Percentiles rank a stretch among this genome's conserved stretches.
Evolutionary conservation across 2,888 invertebrate species (phyloP).

Genomic region (Alsophila aescularia): DNA sequence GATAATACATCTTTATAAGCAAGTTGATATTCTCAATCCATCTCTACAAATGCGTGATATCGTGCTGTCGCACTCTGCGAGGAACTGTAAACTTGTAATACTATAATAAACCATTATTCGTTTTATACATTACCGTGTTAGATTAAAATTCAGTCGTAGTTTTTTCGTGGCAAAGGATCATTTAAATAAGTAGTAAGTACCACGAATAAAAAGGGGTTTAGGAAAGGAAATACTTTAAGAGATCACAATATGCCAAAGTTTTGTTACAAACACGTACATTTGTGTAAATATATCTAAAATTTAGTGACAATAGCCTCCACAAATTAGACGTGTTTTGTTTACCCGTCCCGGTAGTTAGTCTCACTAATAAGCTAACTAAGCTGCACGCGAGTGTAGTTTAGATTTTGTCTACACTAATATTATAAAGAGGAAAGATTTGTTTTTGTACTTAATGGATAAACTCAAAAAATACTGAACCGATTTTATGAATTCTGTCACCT

Average conservation of each 20-base stretch:
- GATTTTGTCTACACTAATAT: no score
- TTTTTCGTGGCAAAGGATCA: background rate
- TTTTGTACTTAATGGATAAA: no score
- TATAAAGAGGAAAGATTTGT: no score
- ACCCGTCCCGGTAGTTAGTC: background rate
- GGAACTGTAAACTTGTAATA: constrained; percentile 14
- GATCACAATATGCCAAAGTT: constrained; percentile 16
- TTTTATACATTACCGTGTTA: constrained; percentile 1
- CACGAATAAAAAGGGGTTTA: background rate
- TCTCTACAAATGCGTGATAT: no score
- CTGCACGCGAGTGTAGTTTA: no score
- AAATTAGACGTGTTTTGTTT: background rate
- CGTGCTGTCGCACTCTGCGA: no score
- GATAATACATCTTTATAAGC: background rate
- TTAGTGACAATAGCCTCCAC: constrained; percentile 10
- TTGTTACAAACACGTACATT: constrained; percentile 17
- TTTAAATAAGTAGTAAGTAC: background rate
- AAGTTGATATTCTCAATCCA: no score
- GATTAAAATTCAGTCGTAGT: constrained; percentile 4
- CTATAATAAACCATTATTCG: constrained; percentile 1
- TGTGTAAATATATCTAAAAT: constrained; percentile 18
- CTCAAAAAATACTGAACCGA: no score
- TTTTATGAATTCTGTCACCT: no score
- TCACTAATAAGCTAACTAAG: no score
- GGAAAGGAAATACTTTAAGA: constrained; percentile 5